Evolutionary conservation across 2,113 vertebrate genomes (phyloP), one percentile per base, ranked within the genome.

Genomic region (Cebus imitator): DNA sequence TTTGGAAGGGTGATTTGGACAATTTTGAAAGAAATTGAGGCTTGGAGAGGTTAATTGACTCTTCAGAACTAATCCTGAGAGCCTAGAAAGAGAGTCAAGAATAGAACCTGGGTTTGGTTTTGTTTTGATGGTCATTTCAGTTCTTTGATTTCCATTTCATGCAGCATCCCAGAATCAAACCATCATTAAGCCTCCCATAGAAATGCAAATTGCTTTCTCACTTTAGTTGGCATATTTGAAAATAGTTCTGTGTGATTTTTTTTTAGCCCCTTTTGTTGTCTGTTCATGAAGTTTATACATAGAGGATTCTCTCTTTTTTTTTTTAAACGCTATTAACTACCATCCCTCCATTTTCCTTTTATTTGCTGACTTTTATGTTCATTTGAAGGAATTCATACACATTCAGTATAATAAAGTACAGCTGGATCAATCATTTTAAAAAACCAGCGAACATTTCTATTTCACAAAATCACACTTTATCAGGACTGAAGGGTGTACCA

Each of bases 181-280:
- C 13, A 37, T 94, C 58, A 70, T 40, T 94, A 86, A 64, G 27
- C n/a, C 20, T 96, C 27, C n/a, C 27, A 57, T 83, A 91, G 66
- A 94, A 94, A 87, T 96, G 68, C 82, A 97, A n/a, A 94, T 94
- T 52, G 83, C 73, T 70, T 52, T 35, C 66, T 52, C 25, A 89
- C 14, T 94, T 88, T 95, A 97, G 66, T 93, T 86, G 58, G 40
- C 48, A 16, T 70, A 80, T 89, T 48, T 91, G 66, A 87, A 97
- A 88, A 94, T 93, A 94, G 25, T 88, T 94, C 21, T 45, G 0
- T 85, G 27, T 95, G 45, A 32, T 79, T 43, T 90, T 75, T 95
- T 64, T 90, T 84, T 57, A 95, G 72, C 43, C 43, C n/a, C 8
- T 85, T 85, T 88, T 18, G 6, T 30, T 23, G 6, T 50, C 21